These are phyloP conservation scores for Druon quercuslanigerum DNA, from an alignment of 1,140 invertebrate species.

Conservation along the genomic window DNA sequence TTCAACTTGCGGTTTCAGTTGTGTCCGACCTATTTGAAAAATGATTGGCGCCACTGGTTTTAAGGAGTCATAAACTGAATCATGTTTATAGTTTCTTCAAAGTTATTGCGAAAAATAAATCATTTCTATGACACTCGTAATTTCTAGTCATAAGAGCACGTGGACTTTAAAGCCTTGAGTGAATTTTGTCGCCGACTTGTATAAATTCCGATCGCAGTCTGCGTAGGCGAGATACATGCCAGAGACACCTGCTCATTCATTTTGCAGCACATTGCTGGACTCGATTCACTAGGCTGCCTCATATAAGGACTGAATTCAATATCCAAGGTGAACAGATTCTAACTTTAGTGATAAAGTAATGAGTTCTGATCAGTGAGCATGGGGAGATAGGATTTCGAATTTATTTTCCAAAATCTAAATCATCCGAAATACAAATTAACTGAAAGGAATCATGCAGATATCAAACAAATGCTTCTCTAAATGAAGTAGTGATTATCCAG, in stretches of 20 bases:
- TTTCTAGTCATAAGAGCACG: neutral
- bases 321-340: constrained; percentile 15
- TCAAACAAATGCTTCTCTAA: too few relatives aligned
- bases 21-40: too few relatives aligned
- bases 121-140: neutral
- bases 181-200: constrained; percentile 12
- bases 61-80: neutral
- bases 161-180: neutral
- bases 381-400: neutral
- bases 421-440: too few relatives aligned
- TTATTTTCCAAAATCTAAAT: neutral
- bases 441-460: too few relatives aligned
- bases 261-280: constrained; percentile 22
- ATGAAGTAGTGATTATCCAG: too few relatives aligned
- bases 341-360: neutral
- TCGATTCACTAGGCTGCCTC: neutral
- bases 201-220: neutral
- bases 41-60: too few relatives aligned
- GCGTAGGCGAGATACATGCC: constrained; percentile 25
- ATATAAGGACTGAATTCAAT: constrained; percentile 15
- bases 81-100: neutral
- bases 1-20: too few relatives aligned
- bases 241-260: constrained; percentile 29
- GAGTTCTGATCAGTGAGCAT: too few relatives aligned
- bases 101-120: constrained; percentile 13